Evolutionary conservation across 2,113 vertebrate species (phyloP).

Genomic region (Scolopax mira): DNA sequence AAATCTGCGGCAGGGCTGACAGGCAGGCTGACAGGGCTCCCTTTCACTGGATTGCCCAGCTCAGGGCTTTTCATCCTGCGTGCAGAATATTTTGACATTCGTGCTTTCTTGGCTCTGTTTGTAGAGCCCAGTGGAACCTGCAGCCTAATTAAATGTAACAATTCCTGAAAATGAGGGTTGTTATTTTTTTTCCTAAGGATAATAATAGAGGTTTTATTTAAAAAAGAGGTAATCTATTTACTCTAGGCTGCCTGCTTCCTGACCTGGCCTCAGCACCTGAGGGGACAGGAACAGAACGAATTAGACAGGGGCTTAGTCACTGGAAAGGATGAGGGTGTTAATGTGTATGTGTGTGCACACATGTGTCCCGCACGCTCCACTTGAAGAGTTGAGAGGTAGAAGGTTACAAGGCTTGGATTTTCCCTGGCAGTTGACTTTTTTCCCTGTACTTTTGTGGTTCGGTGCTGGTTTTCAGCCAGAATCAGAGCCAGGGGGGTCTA

Average conservation of each 20-base stretch:
- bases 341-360: neutral
- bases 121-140: constrained; percentile 64
- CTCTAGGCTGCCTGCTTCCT: constrained; percentile 70
- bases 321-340: constrained; percentile 57
- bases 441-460: neutral
- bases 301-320: constrained; percentile 43
- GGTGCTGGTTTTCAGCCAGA: neutral
- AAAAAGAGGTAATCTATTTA: constrained; percentile 70
- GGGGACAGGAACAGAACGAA: constrained; percentile 66
- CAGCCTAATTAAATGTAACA: constrained; percentile 69
- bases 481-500: accelerated
- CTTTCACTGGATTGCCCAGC: neutral
- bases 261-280: constrained; percentile 71
- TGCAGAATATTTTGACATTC: constrained; percentile 69
- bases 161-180: constrained; percentile 67
- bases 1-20: constrained; percentile 4
- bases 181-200: constrained; percentile 58
- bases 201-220: constrained; percentile 68
- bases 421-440: neutral
- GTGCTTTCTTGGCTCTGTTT: constrained; percentile 46
- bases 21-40: constrained; percentile 57
- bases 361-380: neutral
- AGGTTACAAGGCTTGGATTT: constrained; percentile 41
- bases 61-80: constrained; percentile 31
- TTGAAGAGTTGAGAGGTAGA: neutral